Evolutionary conservation across 2,888 invertebrate genomes (phyloP).

Genomic region (Meliscaeva auricollis): DNA sequence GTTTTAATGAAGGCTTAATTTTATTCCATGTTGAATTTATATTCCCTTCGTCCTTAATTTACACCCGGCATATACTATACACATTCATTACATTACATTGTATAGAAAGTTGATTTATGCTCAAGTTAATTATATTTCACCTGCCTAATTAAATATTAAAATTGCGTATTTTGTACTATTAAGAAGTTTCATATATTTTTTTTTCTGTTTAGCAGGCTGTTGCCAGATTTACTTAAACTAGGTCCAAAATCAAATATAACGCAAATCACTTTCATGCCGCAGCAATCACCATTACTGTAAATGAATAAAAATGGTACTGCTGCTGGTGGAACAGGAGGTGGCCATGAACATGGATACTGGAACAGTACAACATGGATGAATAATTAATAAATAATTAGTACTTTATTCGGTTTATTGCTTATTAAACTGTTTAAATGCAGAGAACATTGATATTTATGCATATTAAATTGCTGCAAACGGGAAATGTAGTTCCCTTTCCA

Average conservation of each 20-base stretch:
- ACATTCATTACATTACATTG: too few relatives aligned
- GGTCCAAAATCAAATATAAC: not conserved
- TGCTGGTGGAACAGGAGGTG: not conserved
- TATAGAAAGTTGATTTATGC: conserved; percentile 1
- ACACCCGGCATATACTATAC: too few relatives aligned
- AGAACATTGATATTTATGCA: conserved; percentile 8
- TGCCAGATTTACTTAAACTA: too few relatives aligned
- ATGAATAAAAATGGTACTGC: not conserved
- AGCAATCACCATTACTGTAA: not conserved
- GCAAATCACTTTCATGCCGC: not conserved
- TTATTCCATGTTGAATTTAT: not conserved
- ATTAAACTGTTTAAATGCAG: conserved; percentile 25
- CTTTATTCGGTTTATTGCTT: conserved; percentile 1
- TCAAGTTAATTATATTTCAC: conserved; percentile 8
- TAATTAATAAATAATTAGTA: conserved; percentile 12
- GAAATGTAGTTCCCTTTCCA: too few relatives aligned
- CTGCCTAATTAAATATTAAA: not conserved
- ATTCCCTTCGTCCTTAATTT: not conserved
- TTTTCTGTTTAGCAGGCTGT: too few relatives aligned
- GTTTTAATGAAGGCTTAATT: conserved; percentile 12
- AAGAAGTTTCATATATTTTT: too few relatives aligned
- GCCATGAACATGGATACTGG: not conserved
- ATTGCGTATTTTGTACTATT: not conserved
- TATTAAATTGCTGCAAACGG: not conserved
- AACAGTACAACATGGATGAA: not conserved